Percentiles rank a stretch among this genome's conserved stretches.
phyloP scores from a whole-genome alignment of 2,797 vertebrate genomes.

The Melanogrammus aeglefinus region DNA sequence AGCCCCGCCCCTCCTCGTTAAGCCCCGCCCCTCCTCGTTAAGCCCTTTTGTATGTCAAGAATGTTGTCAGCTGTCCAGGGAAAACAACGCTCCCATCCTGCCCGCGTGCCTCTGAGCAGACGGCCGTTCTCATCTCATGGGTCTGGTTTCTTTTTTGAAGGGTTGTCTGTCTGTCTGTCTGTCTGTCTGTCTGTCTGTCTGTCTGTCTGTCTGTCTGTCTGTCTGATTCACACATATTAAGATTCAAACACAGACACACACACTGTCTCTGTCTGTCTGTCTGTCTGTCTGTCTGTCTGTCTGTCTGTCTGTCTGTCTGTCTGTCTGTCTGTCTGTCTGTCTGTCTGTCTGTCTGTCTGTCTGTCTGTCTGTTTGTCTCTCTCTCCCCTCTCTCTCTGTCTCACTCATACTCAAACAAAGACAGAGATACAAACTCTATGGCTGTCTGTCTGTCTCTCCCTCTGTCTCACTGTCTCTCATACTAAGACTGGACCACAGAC shows the following conservation, averaged over 20 bases:
- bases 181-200: no score
- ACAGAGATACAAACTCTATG: neutral
- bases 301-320: no score
- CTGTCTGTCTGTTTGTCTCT: neutral
- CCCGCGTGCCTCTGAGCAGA: no score
- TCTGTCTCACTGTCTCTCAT: no score
- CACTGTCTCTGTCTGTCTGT: neutral
- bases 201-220: neutral
- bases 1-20: no score
- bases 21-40: conserved; percentile 15
- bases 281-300: no score
- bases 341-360: conserved; percentile 3
- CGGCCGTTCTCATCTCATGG: no score
- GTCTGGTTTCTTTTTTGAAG: no score
- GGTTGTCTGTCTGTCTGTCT: no score
- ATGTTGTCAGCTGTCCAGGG: conserved; percentile 54
- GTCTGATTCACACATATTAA: neutral
- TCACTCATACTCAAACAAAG: no score
- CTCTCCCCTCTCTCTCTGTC: neutral
- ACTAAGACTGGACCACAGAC: no score
- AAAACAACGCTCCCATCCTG: conserved; percentile 45
- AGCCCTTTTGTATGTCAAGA: conserved; percentile 55
- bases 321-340: no score
- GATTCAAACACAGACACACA: neutral
- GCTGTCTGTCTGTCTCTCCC: neutral